Base-by-base conservation (phyloP, 1,140 invertebrate species). In the Maconellicoccus hirsutus region DNA sequence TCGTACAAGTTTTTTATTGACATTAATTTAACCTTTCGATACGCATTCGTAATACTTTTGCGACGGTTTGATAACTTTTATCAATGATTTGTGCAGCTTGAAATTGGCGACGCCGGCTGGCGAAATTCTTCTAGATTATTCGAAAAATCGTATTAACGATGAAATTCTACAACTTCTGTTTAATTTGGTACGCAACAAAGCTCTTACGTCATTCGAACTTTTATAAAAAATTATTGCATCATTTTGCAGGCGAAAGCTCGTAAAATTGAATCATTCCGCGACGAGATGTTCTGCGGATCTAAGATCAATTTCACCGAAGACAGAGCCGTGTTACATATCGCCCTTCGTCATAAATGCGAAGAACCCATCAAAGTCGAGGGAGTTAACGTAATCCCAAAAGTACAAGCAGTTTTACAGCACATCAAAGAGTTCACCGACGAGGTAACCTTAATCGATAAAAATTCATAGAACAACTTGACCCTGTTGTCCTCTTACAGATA, bases 301-400 rank as follows among this genome's bases (percentile, higher is more conserved):
- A 94, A 93, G 77, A 99, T 99, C 38, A 99, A 99, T 81, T 96
- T 98, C 76, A 99, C 98, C 1, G 98, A 99, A 82, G 86, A 94
- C 76, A 84, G 96, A 74, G 90, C 97, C 52, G 98, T 99, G 1
- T 81, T 99, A 1, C 98, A 99, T 79, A 86, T 91, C 59, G 98
- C 98, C 19, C 83, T 99, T 25, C 85, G 98, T 69, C 98, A 99
- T 78, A 83, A 90, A 59, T 82, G 84, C 63, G 91, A 91, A 78
- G 82, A 81, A 0, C 86, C 86, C 0, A 93, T 99, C 73, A 69
- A 88, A 16, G 87, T 98, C 3, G 89, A 95, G 78, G 92, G 91
- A 10, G 87, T 91, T 78, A 91, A 99, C 85, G 93, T 99, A 0
- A 96, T 93, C 85, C 91, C 92, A 0, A 91, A 91, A 77, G 93